Evolutionary conservation across 92 coral and sea anemone genomes (phyloP).

Genomic region (Phenganax subtilis): DNA sequence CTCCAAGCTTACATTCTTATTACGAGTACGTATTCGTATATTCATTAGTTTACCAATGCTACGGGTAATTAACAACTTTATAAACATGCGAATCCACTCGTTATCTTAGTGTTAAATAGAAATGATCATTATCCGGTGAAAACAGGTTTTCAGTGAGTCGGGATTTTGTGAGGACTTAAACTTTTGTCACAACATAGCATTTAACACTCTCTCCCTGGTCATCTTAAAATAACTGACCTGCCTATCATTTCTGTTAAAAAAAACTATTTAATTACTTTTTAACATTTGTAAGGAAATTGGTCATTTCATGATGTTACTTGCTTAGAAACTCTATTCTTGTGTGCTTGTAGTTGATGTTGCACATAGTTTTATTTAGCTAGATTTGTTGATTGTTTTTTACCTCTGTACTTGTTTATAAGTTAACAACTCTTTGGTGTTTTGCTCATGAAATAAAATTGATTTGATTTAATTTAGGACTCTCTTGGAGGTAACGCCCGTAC

Average conservation of each 20-base stretch:
- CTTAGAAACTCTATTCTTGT: no score
- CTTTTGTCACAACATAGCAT: not conserved
- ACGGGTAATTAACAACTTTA: not conserved
- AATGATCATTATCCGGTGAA: not conserved
- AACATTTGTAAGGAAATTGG: no score
- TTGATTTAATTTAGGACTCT: conserved; percentile 62
- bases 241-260: no score
- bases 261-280: no score
- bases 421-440: not conserved
- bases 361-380: no score
- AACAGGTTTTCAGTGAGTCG: not conserved
- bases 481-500: conserved; percentile 98
- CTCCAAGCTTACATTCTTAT: conserved; percentile 83
- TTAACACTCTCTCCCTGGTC: not conserved
- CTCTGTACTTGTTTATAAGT: no score
- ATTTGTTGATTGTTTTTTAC: no score
- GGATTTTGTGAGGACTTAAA: not conserved
- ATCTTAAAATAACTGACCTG: no score
- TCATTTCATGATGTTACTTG: no score
- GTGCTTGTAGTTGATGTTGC: no score
- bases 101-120: not conserved
- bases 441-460: not conserved
- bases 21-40: conserved; percentile 61
- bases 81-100: not conserved
- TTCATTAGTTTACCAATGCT: not conserved